Percentiles rank a stretch among this genome's conserved stretches.
These are phyloP conservation scores for Ormyrus thymus DNA, from an alignment of 2,888 invertebrate species.

Conservation along the genomic window DNA sequence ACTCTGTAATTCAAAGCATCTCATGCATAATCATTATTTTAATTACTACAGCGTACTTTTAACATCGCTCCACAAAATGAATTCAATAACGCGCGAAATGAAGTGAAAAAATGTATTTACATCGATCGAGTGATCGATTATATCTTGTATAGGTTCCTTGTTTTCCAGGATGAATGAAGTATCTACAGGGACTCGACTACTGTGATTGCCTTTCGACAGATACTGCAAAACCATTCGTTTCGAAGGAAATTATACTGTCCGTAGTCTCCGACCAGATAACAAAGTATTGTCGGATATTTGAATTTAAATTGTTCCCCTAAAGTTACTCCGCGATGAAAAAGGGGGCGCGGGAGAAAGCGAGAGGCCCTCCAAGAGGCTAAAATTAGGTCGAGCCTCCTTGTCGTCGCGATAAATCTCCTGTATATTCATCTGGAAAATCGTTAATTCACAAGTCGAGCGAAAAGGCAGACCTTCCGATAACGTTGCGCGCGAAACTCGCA, in stretches of 20 bases:
- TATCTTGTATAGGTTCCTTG: conserved; percentile 8
- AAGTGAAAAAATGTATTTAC: too few species aligned
- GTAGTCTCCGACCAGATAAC: conserved; percentile 23
- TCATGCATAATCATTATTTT: conserved; percentile 43
- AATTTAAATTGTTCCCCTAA: conserved; percentile 31
- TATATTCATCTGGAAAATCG: conserved; percentile 53
- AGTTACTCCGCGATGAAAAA: background rate
- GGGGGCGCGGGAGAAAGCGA: background rate
- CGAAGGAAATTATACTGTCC: conserved; percentile 18
- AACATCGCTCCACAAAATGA: conserved; percentile 10
- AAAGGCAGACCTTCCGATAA: conserved; percentile 16
- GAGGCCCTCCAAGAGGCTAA: background rate
- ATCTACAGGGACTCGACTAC: background rate
- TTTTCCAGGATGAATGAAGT: conserved; percentile 5
- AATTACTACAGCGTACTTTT: conserved; percentile 38
- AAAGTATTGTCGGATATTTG: conserved; percentile 37
- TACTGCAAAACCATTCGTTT: conserved; percentile 17
- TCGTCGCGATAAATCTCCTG: conserved; percentile 45
- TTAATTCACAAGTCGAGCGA: conserved; percentile 42
- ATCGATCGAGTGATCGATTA: conserved; percentile 30
- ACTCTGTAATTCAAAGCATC: conserved; percentile 46
- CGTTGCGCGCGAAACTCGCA: background rate
- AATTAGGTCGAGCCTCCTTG: conserved; percentile 25
- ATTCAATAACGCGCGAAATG: too few species aligned
- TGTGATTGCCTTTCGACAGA: conserved; percentile 29